phyloP scores from a whole-genome alignment of 2,113 vertebrate genomes.

The Aspidoscelis tigris region DNA sequence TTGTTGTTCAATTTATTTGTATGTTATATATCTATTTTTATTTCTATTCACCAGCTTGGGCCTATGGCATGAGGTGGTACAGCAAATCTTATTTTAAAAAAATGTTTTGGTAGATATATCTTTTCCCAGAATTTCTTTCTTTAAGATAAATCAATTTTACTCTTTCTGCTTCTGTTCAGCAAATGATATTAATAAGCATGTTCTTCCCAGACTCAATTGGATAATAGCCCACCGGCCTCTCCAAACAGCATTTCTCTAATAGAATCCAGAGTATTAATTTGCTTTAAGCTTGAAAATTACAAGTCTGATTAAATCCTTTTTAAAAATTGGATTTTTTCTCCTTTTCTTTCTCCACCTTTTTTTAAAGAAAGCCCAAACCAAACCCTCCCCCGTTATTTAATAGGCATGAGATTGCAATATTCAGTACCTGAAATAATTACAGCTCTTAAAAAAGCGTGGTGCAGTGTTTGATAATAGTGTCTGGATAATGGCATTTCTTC shows the following conservation, averaged over 20 bases:
- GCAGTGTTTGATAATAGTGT: constrained; percentile 49
- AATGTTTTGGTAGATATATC: no score
- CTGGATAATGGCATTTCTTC: constrained; percentile 60
- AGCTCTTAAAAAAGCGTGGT: constrained; percentile 54
- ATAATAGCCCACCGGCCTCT: constrained; percentile 18
- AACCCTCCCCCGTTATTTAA: constrained; percentile 46
- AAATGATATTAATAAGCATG: constrained; percentile 20
- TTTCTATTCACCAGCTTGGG: no score
- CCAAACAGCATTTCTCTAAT: constrained; percentile 23
- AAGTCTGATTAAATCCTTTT: constrained; percentile 9
- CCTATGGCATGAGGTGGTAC: no score
- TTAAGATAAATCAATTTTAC: neutral
- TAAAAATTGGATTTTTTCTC: neutral
- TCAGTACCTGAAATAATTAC: constrained; percentile 66
- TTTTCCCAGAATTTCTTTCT: neutral
- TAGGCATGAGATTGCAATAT: constrained; percentile 61
- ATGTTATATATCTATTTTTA: no score
- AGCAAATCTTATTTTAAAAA: no score
- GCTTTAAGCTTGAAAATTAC: constrained; percentile 40
- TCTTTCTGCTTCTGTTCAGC: neutral
- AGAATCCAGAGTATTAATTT: constrained; percentile 31
- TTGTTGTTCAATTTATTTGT: no score
- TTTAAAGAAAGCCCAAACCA: constrained; percentile 13
- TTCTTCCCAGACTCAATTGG: constrained; percentile 12
- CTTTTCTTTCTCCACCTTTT: neutral